phyloP scores from a whole-genome alignment of 1,140 invertebrate species.

The Drosophila pandora region DNA sequence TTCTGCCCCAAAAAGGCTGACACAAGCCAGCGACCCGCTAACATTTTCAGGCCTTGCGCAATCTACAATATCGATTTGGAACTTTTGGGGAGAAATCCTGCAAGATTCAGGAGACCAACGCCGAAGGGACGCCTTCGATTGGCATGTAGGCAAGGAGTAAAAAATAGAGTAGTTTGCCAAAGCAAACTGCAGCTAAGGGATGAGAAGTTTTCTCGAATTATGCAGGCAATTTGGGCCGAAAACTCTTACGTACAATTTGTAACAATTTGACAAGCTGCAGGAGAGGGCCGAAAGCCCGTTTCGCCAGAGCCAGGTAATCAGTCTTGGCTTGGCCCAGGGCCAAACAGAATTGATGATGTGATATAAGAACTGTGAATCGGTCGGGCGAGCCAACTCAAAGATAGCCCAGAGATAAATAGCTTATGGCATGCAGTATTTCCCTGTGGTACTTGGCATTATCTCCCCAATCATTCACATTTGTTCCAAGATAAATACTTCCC shows the following conservation, averaged over 20 bases:
- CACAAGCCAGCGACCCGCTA: slow-evolving; percentile 22
- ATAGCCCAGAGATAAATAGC: slow-evolving; percentile 1
- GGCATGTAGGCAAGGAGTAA: not conserved
- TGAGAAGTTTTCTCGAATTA: slow-evolving; percentile 53
- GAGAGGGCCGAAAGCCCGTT: slow-evolving; percentile 9
- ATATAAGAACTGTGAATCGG: slow-evolving; percentile 23
- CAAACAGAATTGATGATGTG: slow-evolving; percentile 57
- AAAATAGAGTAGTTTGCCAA: slow-evolving; percentile 37
- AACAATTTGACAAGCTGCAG: slow-evolving; percentile 28
- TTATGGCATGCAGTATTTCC: not conserved
- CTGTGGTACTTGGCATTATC: slow-evolving; percentile 4
- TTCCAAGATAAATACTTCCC: slow-evolving; percentile 6
- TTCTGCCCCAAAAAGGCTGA: slow-evolving; percentile 2
- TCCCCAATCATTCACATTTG: slow-evolving; percentile 16
- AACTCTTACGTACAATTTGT: slow-evolving; percentile 65
- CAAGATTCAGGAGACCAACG: slow-evolving; percentile 22
- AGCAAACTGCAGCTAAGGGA: slow-evolving; percentile 55
- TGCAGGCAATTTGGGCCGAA: slow-evolving; percentile 67
- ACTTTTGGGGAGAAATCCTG: not conserved
- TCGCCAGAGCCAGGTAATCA: slow-evolving; percentile 47
- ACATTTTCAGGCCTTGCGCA: slow-evolving; percentile 34
- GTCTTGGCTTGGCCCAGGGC: slow-evolving; percentile 35
- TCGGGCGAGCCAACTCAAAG: not conserved
- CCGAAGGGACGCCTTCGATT: slow-evolving; percentile 3
- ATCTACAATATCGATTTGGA: slow-evolving; percentile 54